Conservation (phyloP, 2,797 vertebrate genomes). For the Aeoliscus strigatus region DNA sequence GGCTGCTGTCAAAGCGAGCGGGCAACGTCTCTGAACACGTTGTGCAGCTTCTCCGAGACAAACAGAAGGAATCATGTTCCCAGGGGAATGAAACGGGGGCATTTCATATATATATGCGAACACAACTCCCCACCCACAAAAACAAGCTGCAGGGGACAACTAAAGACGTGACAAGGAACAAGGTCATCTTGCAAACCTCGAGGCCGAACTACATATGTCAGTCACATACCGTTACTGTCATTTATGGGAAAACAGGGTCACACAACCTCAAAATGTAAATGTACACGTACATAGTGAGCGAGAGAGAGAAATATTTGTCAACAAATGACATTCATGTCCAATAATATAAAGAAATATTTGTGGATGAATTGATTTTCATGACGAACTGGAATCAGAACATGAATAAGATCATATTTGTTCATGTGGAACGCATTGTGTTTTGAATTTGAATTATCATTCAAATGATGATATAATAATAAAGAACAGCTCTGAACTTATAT, state of each 20-base stretch:
- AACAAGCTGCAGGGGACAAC: conserved; percentile 28
- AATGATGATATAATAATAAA: too few species aligned
- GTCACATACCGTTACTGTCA: conserved; percentile 48
- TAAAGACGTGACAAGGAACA: conserved; percentile 37
- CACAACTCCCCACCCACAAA: conserved; percentile 1
- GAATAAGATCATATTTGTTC: too few species aligned
- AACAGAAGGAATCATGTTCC: conserved; percentile 20
- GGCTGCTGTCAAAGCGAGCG: conserved; percentile 7
- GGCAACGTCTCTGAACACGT: conserved; percentile 13
- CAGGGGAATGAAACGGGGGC: conserved; percentile 18
- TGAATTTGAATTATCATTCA: too few species aligned
- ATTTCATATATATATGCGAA: too few species aligned
- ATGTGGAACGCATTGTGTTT: too few species aligned
- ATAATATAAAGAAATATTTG: too few species aligned
- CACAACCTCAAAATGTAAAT: conserved; percentile 9
- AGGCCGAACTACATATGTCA: conserved; percentile 48
- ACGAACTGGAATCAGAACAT: too few species aligned
- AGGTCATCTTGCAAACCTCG: conserved; percentile 44
- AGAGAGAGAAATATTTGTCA: not conserved
- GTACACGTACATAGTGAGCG: conserved; percentile 1
- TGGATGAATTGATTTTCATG: too few species aligned
- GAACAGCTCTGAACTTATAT: too few species aligned
- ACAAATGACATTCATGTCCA: too few species aligned
- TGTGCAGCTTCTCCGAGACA: too few species aligned
- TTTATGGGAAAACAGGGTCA: conserved; percentile 34